Percentiles rank a stretch among this genome's conserved stretches.
These are phyloP conservation scores for Drosophila ogumai DNA, from an alignment of 1,140 invertebrate species.

Conservation along the genomic window DNA sequence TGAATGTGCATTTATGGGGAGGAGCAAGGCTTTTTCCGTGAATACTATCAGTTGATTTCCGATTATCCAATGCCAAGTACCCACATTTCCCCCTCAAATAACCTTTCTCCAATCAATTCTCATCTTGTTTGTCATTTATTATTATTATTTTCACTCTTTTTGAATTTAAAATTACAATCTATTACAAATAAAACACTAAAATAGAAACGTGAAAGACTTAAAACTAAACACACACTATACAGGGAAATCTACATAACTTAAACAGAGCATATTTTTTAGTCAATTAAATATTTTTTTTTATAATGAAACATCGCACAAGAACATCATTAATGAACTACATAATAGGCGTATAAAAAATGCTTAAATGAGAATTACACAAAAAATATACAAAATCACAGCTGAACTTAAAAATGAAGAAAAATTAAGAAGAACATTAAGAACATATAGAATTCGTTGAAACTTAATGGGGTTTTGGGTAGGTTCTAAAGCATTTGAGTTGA, in stretches of 20 bases:
- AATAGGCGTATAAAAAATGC: conserved; percentile 46
- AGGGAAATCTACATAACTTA: conserved; percentile 74
- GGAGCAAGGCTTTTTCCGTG: conserved; percentile 28
- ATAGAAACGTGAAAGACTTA: conserved; percentile 57
- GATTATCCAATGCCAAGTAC: conserved; percentile 9
- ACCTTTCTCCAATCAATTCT: neutral
- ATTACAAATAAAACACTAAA: conserved; percentile 34
- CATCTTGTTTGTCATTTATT: conserved; percentile 50
- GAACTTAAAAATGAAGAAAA: conserved; percentile 78
- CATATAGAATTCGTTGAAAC: conserved; percentile 40
- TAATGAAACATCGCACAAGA: conserved; percentile 21
- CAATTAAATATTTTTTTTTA: conserved; percentile 15
- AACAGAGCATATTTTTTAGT: conserved; percentile 33
- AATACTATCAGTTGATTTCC: conserved; percentile 57
- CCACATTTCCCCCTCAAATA: neutral
- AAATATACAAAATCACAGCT: conserved; percentile 82
- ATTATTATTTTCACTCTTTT: conserved; percentile 55
- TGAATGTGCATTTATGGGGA: conserved; percentile 16
- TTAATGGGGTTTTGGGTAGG: conserved; percentile 30
- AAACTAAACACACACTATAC: conserved; percentile 43
- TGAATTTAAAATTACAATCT: conserved; percentile 29
- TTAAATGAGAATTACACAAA: conserved; percentile 69
- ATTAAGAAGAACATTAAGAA: conserved; percentile 25
- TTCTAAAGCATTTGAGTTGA: conserved; percentile 41
- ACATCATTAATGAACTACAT: conserved; percentile 53